Percentiles rank a stretch among this genome's conserved stretches.
These are phyloP conservation scores for Habroteleia sp. DNA, from an alignment of 2,888 invertebrate species.

Conservation along the genomic window DNA sequence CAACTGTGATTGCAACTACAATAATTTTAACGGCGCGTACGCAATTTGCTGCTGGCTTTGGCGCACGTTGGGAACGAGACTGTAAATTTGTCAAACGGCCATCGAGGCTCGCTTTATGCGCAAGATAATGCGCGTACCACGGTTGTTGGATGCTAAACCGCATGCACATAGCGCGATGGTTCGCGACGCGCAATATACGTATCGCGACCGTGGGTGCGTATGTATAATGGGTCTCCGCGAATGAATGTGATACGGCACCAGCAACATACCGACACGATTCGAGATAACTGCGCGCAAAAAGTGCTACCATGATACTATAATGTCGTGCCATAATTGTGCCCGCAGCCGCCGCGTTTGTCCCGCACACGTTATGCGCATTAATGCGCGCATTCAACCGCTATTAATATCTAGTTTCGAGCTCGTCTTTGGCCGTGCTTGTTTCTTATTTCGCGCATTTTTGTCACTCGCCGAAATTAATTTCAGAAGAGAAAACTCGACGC, in stretches of 20 bases:
- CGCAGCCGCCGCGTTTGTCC: slow-evolving; percentile 37
- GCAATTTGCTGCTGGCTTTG: slow-evolving; percentile 63
- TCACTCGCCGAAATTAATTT: too few relatives aligned
- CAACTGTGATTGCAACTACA: slow-evolving; percentile 50
- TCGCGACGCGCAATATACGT: slow-evolving; percentile 38
- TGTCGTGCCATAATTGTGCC: slow-evolving; percentile 52
- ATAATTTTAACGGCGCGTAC: slow-evolving; percentile 55
- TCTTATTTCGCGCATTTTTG: background rate
- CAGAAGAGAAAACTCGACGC: too few relatives aligned
- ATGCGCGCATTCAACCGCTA: slow-evolving; percentile 34
- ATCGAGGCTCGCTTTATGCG: slow-evolving; percentile 66
- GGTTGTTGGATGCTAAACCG: slow-evolving; percentile 60
- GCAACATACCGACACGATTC: slow-evolving; percentile 54
- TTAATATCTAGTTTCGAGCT: slow-evolving; percentile 18
- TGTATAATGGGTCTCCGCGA: slow-evolving; percentile 57
- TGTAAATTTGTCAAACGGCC: slow-evolving; percentile 74
- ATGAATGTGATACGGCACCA: slow-evolving; percentile 59
- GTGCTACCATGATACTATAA: slow-evolving; percentile 55
- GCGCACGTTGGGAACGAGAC: slow-evolving; percentile 69
- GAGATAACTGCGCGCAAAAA: slow-evolving; percentile 63
- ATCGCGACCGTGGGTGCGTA: slow-evolving; percentile 46
- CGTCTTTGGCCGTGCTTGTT: background rate
- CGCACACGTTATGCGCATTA: slow-evolving; percentile 38
- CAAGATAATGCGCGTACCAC: slow-evolving; percentile 62
- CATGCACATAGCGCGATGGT: slow-evolving; percentile 53